Evolutionary conservation across 2,888 invertebrate species (phyloP).

Genomic region (Ophion slaviceki): DNA sequence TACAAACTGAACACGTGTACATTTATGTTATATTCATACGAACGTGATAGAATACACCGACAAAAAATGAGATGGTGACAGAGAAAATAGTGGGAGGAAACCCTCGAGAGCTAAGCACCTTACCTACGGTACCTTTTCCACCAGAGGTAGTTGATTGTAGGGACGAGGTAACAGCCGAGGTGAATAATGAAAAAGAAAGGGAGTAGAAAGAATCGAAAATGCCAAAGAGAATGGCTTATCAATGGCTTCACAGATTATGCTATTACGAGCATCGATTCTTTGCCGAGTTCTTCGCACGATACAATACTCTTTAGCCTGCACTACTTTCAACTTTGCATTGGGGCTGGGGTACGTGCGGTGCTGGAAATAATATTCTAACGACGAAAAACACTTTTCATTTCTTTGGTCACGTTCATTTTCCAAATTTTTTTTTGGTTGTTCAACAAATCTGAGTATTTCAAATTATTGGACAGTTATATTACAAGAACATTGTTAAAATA

Average conservation of each 20-base stretch:
- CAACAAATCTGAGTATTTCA: not conserved
- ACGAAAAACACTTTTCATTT: not conserved
- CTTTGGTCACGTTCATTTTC: not conserved
- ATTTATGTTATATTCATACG: not conserved
- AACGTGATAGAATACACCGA: not conserved
- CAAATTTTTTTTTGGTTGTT: not conserved
- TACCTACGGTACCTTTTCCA: slow-evolving; percentile 18
- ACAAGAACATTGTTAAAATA: too few relatives aligned
- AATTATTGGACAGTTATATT: too few relatives aligned
- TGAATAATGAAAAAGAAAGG: slow-evolving; percentile 11
- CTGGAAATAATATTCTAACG: not conserved
- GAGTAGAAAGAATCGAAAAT: slow-evolving; percentile 38
- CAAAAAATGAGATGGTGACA: slow-evolving; percentile 1
- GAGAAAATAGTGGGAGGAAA: slow-evolving; percentile 45
- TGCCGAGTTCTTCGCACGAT: slow-evolving; percentile 40
- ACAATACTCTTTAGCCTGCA: not conserved
- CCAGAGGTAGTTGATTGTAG: slow-evolving; percentile 1
- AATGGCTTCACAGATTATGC: slow-evolving; percentile 80
- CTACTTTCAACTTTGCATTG: not conserved
- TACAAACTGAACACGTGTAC: not conserved
- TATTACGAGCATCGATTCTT: slow-evolving; percentile 77
- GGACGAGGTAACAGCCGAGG: slow-evolving; percentile 19
- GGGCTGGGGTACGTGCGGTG: not conserved
- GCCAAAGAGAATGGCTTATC: slow-evolving; percentile 69
- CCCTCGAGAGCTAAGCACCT: slow-evolving; percentile 33